Percentiles rank a stretch among this genome's conserved stretches.
Conservation (phyloP, 1,140 invertebrate species). For the Leptestheria dahalacensis region DNA sequence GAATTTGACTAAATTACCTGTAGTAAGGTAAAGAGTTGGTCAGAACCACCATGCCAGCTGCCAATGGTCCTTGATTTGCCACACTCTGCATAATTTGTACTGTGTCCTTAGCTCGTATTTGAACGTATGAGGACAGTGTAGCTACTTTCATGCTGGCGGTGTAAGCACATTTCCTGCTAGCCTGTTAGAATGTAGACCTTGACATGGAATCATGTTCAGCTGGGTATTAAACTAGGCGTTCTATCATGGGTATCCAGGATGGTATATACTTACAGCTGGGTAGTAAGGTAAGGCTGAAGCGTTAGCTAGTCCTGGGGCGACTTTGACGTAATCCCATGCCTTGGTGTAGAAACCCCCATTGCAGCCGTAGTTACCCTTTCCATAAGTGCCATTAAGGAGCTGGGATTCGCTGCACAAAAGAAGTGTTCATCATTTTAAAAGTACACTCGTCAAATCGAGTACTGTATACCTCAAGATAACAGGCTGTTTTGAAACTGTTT, state of each 20-base stretch:
- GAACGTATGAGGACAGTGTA: not conserved
- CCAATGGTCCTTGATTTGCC: not conserved
- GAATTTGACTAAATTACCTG: not conserved
- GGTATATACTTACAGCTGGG: not conserved
- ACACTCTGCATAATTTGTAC: not conserved
- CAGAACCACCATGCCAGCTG: not conserved
- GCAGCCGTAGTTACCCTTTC: slow-evolving; percentile 25
- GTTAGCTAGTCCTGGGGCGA: not conserved
- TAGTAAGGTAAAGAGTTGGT: not conserved
- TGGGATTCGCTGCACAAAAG: not conserved
- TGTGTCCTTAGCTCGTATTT: not conserved
- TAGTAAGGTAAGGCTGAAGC: not conserved
- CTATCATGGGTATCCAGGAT: too few relatives aligned
- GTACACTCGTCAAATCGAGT: too few relatives aligned
- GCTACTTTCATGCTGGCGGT: not conserved
- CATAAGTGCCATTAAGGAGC: not conserved
- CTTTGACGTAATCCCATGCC: not conserved
- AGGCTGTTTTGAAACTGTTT: too few relatives aligned
- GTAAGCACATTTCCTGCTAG: slow-evolving; percentile 13
- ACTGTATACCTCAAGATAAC: too few relatives aligned
- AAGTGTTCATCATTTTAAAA: too few relatives aligned
- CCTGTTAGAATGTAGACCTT: too few relatives aligned
- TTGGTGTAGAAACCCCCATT: not conserved
- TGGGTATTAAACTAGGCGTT: too few relatives aligned
- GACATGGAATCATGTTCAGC: not conserved